phyloP scores from a whole-genome alignment of 2,888 invertebrate genomes.

The Cataglyphis altisquamis region DNA sequence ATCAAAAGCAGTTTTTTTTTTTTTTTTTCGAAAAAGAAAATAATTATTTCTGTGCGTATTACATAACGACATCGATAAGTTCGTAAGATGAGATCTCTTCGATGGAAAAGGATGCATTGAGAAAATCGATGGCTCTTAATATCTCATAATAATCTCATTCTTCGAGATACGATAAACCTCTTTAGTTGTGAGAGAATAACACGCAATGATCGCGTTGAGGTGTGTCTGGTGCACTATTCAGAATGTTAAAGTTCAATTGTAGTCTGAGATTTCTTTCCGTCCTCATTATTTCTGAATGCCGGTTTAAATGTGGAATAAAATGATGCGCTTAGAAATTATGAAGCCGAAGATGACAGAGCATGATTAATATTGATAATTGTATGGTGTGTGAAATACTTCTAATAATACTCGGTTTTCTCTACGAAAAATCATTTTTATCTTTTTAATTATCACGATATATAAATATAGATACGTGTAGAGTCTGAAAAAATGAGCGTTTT shows the following conservation, averaged over 20 bases:
- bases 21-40: conserved; percentile 10
- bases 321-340: neutral
- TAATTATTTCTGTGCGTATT: conserved; percentile 43
- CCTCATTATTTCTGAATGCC: neutral
- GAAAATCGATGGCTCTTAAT: conserved; percentile 43
- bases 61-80: conserved; percentile 58
- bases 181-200: neutral
- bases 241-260: neutral
- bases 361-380: neutral
- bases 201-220: neutral
- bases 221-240: neutral
- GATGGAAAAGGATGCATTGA: conserved; percentile 16
- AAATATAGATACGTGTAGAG: neutral
- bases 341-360: neutral
- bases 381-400: neutral
- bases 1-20: conserved; percentile 35
- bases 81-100: conserved; percentile 33
- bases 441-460: neutral
- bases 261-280: neutral
- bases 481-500: neutral
- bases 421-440: neutral
- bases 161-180: neutral
- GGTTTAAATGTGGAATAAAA: neutral
- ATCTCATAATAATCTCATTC: conserved; percentile 40
- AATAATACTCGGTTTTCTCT: neutral